Evolutionary conservation across 2,113 vertebrate species (phyloP), one percentile per base, ranked within the genome.

Genomic region (Hippoglossus stenolepis): DNA sequence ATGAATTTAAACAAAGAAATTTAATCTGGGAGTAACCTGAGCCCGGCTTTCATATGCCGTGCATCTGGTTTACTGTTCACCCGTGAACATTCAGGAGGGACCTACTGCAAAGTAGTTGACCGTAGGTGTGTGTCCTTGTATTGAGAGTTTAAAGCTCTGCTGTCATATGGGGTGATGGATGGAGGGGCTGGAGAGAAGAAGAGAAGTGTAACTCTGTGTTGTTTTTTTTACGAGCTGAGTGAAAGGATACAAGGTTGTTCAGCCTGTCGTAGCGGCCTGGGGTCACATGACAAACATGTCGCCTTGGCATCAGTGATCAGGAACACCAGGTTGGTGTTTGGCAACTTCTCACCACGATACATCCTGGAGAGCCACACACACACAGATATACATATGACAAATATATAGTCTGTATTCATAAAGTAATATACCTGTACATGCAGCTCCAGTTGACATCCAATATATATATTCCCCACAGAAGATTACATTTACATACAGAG

Each of bases 231-330:
- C 24, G 65, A 81, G 74, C 28, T 26, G 31, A 78, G 75, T 91
- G 95, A 83, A 91, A 99, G 97, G 98, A 99, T 99, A 99, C 97
- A 98, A 51, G 96, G 97, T 91, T 99, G 98, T 76, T 99, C 98
- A 0, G 98, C 97, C 88, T 99, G 98, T 89, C 96, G 95, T 66
- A 99, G 93, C 0, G 96, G 95, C 58, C 95, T 95, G 18, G 96
- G 93, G 90, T 99, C 97, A 83, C 98, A 99, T 2, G 96, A 95
- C 59, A 95, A 95, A 87, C 98, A 99, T 9, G 97, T 96, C 10
- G 92, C 94, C 86, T 95, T 97, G 86, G 96, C 97, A 85, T 99
- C 98, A 38, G 96, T 96, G 89, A 99, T 97, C 85, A 99, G 95
- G 93, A 99, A 99, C 79, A 99, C 95, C 85, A 99, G 89, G 89